phyloP scores from a whole-genome alignment of 2,113 vertebrate species.

The Actinemys pallida region DNA sequence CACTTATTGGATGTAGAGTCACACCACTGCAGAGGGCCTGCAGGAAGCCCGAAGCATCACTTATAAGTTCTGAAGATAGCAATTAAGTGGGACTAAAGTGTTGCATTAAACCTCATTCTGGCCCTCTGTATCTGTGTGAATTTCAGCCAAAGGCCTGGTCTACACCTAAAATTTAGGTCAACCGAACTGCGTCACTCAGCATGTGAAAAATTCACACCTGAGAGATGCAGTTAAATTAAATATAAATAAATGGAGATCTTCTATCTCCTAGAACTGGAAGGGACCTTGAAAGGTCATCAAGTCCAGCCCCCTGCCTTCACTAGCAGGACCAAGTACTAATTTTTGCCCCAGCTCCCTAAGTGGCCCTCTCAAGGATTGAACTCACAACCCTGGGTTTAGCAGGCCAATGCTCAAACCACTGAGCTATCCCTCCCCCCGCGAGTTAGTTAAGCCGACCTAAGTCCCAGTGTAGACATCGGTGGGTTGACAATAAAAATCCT shows the following conservation, averaged over 20 bases:
- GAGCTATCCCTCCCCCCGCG: too few species aligned
- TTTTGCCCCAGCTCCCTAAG: too few species aligned
- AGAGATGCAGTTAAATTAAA: not conserved
- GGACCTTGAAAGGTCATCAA: too few species aligned
- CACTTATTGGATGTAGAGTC: not conserved
- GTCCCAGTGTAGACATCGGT: not conserved
- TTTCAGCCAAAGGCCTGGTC: not conserved
- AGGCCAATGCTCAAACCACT: too few species aligned
- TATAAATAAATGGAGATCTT: too few species aligned
- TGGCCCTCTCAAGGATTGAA: too few species aligned
- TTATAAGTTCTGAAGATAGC: not conserved
- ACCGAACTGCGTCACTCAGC: not conserved
- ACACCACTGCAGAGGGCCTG: not conserved
- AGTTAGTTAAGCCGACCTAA: not conserved
- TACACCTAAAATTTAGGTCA: not conserved
- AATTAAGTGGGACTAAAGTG: not conserved
- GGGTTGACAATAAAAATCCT: not conserved
- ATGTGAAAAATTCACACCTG: not conserved
- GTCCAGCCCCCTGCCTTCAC: too few species aligned
- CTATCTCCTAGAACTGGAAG: too few species aligned
- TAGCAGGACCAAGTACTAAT: too few species aligned
- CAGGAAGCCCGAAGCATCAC: not conserved
- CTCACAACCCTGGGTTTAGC: too few species aligned
- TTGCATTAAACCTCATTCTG: too few species aligned
- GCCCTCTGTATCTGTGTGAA: not conserved